phyloP scores from a whole-genome alignment of 2,797 vertebrate genomes.

The Echiichthys vipera region DNA sequence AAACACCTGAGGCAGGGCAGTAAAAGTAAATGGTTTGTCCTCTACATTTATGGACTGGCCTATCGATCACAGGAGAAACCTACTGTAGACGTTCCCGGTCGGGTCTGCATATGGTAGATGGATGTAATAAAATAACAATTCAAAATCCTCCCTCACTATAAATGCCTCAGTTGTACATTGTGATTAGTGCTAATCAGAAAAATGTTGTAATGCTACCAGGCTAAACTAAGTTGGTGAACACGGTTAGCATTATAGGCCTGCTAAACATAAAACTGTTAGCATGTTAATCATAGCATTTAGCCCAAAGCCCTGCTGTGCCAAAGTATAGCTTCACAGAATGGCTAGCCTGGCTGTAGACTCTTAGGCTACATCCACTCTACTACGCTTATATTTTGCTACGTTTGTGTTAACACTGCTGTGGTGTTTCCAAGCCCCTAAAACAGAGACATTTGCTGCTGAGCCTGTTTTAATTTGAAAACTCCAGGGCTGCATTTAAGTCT shows the following conservation, averaged over 20 bases:
- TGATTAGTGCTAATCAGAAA: neutral
- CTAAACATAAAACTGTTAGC: neutral
- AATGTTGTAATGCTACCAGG: neutral
- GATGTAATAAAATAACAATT: constrained; percentile 21
- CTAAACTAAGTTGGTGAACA: neutral
- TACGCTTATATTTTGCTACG: too few relatives aligned
- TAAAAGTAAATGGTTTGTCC: constrained; percentile 60
- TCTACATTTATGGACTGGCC: constrained; percentile 32
- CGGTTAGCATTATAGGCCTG: too few relatives aligned
- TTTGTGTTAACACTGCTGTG: too few relatives aligned
- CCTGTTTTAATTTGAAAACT: too few relatives aligned
- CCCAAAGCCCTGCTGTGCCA: too few relatives aligned
- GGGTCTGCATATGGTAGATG: constrained; percentile 1
- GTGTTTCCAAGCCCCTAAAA: too few relatives aligned
- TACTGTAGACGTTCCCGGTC: constrained; percentile 23
- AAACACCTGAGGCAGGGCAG: constrained; percentile 42
- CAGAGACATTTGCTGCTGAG: too few relatives aligned
- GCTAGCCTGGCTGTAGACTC: too few relatives aligned
- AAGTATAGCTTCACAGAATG: too few relatives aligned
- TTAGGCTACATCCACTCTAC: too few relatives aligned
- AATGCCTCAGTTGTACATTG: neutral
- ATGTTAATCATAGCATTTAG: too few relatives aligned
- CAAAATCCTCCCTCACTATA: neutral
- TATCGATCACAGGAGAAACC: constrained; percentile 50
- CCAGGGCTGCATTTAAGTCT: too few relatives aligned